A percentile compares a stretch with the other conserved stretches of the same genome.
phyloP scores from a whole-genome alignment of 2,888 invertebrate species.

The Mythimna pallens region DNA sequence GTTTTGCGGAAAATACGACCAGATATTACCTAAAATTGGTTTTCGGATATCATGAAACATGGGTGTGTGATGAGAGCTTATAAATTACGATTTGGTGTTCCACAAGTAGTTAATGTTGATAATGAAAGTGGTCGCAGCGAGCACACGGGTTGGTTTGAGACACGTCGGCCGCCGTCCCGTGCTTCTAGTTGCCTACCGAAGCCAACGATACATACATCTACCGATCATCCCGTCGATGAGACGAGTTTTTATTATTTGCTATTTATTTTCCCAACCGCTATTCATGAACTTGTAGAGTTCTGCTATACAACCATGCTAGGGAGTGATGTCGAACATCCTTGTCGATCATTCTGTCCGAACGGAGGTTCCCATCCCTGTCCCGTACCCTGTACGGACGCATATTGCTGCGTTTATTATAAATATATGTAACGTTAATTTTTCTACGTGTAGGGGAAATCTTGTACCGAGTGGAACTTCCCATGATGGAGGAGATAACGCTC shows the following conservation, averaged over 20 bases:
- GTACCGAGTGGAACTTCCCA: slow-evolving; percentile 98
- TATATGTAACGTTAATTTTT: slow-evolving; percentile 90
- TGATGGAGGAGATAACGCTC: slow-evolving; percentile 98
- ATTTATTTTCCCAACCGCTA: slow-evolving; percentile 82
- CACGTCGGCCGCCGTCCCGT: slow-evolving; percentile 83
- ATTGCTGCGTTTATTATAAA: slow-evolving; percentile 76
- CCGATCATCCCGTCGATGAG: slow-evolving; percentile 71
- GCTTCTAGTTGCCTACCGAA: slow-evolving; percentile 90
- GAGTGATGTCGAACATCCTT: slow-evolving; percentile 56
- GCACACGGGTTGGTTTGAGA: slow-evolving; percentile 81
- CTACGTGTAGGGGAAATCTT: slow-evolving; percentile 95
- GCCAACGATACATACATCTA: slow-evolving; percentile 71
- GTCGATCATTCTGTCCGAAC: slow-evolving; percentile 56
- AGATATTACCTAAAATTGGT: slow-evolving; percentile 15
- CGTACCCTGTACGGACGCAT: slow-evolving; percentile 69
- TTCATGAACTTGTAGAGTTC: slow-evolving; percentile 77
- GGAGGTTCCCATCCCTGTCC: slow-evolving; percentile 63
- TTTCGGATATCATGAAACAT: slow-evolving; percentile 46
- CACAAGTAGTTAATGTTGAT: slow-evolving; percentile 81
- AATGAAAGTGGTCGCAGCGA: slow-evolving; percentile 78
- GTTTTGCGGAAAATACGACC: not conserved
- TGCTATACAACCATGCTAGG: slow-evolving; percentile 65
- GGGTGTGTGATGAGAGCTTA: slow-evolving; percentile 74
- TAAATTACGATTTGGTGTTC: slow-evolving; percentile 76
- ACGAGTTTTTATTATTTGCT: slow-evolving; percentile 81